Percentiles rank a stretch among this genome's conserved stretches.
These are phyloP conservation scores for Corythoichthys haematopterus DNA, from an alignment of 2,113 vertebrate species.

Conservation along the genomic window DNA sequence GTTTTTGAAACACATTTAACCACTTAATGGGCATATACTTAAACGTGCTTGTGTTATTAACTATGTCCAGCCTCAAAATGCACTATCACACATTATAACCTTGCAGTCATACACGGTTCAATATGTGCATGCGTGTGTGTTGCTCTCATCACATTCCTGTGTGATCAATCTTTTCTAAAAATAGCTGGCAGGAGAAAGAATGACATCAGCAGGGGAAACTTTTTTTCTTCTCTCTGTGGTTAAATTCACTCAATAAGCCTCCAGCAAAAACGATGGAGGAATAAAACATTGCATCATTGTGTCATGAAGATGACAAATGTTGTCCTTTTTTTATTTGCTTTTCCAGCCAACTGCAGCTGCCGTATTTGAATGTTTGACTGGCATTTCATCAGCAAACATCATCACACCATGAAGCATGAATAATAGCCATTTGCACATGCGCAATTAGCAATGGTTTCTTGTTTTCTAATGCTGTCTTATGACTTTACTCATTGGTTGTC, in stretches of 20 bases:
- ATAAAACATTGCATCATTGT: not conserved
- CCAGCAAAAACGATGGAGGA: not conserved
- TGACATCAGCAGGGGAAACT: not conserved
- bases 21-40: not conserved
- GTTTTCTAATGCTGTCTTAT: too few relatives aligned
- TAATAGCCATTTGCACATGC: not conserved
- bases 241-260: not conserved
- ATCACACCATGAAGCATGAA: slow-evolving; percentile 5
- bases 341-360: slow-evolving; percentile 34
- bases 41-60: not conserved
- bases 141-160: not conserved
- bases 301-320: not conserved
- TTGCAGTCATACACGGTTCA: not conserved
- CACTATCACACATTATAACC: not conserved
- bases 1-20: not conserved
- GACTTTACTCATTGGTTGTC: too few relatives aligned
- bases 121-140: not conserved
- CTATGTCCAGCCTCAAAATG: not conserved
- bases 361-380: slow-evolving; percentile 26
- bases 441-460: not conserved
- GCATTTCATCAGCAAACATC: slow-evolving; percentile 17
- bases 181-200: slow-evolving; percentile 1
- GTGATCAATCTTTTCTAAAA: slow-evolving; percentile 13
- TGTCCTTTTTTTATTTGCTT: slow-evolving; percentile 28
- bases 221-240: not conserved